Evolutionary conservation across 2,888 invertebrate species (phyloP).

Genomic region (Drosophila yooni): DNA sequence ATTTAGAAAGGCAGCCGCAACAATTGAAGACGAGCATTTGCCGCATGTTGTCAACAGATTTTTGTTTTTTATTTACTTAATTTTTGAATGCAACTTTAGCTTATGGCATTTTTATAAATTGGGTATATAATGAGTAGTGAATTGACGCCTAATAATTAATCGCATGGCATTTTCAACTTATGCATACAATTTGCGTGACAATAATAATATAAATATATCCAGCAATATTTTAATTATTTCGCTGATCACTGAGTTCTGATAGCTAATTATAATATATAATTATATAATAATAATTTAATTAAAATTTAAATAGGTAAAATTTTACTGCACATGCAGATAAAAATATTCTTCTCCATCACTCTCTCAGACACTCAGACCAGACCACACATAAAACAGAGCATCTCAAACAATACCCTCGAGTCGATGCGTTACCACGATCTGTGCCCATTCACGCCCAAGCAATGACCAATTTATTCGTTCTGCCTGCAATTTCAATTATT

Average conservation of each 20-base stretch:
- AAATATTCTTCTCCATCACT: too few species aligned
- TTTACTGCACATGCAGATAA: neutral
- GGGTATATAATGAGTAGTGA: neutral
- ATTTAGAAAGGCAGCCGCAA: conserved; percentile 66
- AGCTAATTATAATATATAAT: neutral
- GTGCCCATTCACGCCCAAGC: conserved; percentile 49
- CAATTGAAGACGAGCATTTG: conserved; percentile 49
- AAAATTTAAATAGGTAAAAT: neutral
- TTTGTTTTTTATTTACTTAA: neutral
- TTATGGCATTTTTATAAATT: neutral
- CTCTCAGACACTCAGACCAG: too few species aligned
- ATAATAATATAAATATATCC: neutral
- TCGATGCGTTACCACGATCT: conserved; percentile 9
- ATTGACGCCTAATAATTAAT: neutral
- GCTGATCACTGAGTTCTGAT: neutral
- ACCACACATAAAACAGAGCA: neutral
- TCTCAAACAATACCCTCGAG: neutral
- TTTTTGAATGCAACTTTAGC: neutral
- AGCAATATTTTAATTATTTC: neutral
- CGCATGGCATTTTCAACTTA: too few species aligned
- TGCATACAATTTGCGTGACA: neutral
- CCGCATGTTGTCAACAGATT: conserved; percentile 41
- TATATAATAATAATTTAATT: neutral
- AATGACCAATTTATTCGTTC: conserved; percentile 49
- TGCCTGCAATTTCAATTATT: conserved; percentile 41